These are phyloP conservation scores for Siniperca undulata DNA, from an alignment of 2,797 vertebrate species.

Conservation along the genomic window DNA sequence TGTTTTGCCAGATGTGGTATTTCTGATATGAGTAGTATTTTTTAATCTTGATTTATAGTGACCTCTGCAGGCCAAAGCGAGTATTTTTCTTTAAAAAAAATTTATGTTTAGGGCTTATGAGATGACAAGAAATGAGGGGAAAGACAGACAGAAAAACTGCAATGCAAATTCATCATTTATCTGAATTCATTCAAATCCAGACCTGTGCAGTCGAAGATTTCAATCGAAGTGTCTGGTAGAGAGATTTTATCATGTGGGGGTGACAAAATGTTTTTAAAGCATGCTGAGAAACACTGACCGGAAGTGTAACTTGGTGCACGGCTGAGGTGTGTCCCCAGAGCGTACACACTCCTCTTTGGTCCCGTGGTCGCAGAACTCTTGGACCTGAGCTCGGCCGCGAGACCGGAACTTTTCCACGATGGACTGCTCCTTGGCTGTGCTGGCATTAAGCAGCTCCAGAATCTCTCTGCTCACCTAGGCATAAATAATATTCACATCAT, in stretches of 20 bases:
- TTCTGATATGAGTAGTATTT: neutral
- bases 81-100: neutral
- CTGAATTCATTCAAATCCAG: neutral
- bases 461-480: slow-evolving; percentile 94
- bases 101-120: neutral
- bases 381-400: slow-evolving; percentile 93
- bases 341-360: slow-evolving; percentile 95
- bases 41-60: slow-evolving; percentile 1
- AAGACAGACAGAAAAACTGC: neutral
- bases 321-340: slow-evolving; percentile 89
- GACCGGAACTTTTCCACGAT: slow-evolving; percentile 97
- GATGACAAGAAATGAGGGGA: neutral
- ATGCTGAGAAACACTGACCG: slow-evolving; percentile 81
- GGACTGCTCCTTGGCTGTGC: slow-evolving; percentile 96
- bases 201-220: neutral
- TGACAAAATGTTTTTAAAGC: neutral
- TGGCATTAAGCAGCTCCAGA: slow-evolving; percentile 93
- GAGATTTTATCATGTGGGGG: neutral
- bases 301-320: slow-evolving; percentile 94
- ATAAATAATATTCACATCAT: neutral
- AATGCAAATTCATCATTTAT: neutral
- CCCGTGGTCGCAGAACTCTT: slow-evolving; percentile 96
- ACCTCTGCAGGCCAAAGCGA: slow-evolving; percentile 18
- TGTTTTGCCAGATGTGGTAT: neutral
- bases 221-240: neutral